Conservation (phyloP, 2,797 vertebrate genomes). For the Micrastur ruficollis region DNA sequence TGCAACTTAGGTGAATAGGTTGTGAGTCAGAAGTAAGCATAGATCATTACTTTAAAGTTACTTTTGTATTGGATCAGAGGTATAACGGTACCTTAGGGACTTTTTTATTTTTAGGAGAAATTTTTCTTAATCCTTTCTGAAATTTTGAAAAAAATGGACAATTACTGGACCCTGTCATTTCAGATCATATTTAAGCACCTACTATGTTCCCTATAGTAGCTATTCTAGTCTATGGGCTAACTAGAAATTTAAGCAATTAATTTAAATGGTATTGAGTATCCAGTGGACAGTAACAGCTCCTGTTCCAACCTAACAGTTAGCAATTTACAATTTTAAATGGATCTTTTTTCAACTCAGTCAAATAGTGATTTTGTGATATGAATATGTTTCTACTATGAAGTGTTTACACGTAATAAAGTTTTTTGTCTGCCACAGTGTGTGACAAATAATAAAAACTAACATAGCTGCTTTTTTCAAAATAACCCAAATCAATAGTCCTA, state of each 20-base stretch:
- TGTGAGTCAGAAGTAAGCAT: neutral
- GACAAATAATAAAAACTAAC: neutral
- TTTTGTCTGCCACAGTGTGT: neutral
- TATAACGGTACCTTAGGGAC: neutral
- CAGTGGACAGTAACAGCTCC: neutral
- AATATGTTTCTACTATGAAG: neutral
- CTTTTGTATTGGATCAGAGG: neutral
- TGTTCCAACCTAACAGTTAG: slow-evolving; percentile 20
- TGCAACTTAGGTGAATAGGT: neutral
- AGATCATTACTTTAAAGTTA: neutral
- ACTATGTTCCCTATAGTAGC: slow-evolving; percentile 36
- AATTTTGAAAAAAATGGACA: slow-evolving; percentile 21
- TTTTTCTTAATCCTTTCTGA: slow-evolving; percentile 23
- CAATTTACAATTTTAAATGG: slow-evolving; percentile 37
- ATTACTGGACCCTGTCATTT: slow-evolving; percentile 31
- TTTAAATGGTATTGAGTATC: slow-evolving; percentile 41
- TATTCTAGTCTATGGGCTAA: slow-evolving; percentile 38
- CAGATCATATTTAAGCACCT: neutral
- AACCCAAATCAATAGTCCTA: neutral
- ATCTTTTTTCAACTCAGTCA: slow-evolving; percentile 1
- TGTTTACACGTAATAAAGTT: neutral
- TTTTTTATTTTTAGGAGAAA: neutral
- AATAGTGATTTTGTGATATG: neutral
- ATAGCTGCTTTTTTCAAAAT: neutral
- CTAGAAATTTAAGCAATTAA: slow-evolving; percentile 54